Evolutionary conservation across 2,797 vertebrate species (phyloP).

Genomic region (Sebastes cheni): DNA sequence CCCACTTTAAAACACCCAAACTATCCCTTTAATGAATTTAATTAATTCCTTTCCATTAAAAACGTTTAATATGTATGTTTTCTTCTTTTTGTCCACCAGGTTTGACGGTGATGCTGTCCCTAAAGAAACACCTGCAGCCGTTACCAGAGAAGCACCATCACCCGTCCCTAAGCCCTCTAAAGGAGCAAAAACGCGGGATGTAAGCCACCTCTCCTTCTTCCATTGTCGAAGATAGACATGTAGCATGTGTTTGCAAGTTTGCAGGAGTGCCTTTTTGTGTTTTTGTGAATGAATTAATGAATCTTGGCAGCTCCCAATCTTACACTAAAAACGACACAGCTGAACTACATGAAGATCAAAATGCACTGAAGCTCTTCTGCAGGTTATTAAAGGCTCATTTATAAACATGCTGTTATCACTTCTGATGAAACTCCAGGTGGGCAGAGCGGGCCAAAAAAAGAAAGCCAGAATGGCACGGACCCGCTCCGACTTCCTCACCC

Average conservation of each 20-base stretch:
- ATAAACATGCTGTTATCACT: conserved; percentile 83
- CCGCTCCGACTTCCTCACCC: conserved; percentile 99
- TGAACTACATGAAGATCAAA: conserved; percentile 3
- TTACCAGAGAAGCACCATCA: conserved; percentile 53
- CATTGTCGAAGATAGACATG: not conserved
- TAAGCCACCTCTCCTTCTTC: conserved; percentile 31
- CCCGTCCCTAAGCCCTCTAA: conserved; percentile 64
- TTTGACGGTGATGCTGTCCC: conserved; percentile 79
- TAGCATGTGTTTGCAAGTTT: conserved; percentile 32
- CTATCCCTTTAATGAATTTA: not conserved
- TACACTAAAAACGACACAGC: not conserved
- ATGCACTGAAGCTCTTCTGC: conserved; percentile 10
- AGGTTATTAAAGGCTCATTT: conserved; percentile 33
- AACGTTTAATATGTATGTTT: not conserved
- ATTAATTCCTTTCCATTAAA: not conserved
- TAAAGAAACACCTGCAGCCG: conserved; percentile 70
- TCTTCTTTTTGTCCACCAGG: conserved; percentile 64
- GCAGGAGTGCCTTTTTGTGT: conserved; percentile 15
- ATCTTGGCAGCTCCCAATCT: not conserved
- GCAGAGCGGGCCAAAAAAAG: conserved; percentile 93
- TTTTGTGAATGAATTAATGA: conserved; percentile 25
- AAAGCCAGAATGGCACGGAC: conserved; percentile 99
- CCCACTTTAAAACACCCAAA: not conserved
- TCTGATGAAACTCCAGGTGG: conserved; percentile 89
- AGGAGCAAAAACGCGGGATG: conserved; percentile 74